These are phyloP conservation scores for Lateolabrax maculatus DNA, from an alignment of 2,797 vertebrate genomes.

Conservation along the genomic window DNA sequence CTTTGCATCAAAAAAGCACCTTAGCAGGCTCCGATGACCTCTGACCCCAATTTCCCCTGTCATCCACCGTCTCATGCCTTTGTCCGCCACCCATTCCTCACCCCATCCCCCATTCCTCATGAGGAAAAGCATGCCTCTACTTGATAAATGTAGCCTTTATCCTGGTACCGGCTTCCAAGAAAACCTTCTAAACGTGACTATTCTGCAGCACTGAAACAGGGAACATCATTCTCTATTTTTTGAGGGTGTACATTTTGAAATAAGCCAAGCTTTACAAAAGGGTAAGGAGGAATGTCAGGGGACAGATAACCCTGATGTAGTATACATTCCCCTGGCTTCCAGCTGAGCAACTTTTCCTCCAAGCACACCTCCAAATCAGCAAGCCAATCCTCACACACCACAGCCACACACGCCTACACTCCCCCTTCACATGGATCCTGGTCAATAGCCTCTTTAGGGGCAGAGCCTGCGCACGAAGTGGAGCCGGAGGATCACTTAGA, in stretches of 20 bases:
- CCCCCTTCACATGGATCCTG: conserved; percentile 36
- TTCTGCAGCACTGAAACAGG: not conserved
- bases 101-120: conserved; percentile 33
- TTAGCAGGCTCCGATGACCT: conserved; percentile 19
- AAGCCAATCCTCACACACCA: conserved; percentile 71
- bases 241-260: too few species aligned
- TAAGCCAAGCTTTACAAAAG: not conserved
- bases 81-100: conserved; percentile 22
- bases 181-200: not conserved
- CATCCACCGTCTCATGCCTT: conserved; percentile 27
- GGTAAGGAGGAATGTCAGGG: fast-evolving
- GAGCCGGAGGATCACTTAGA: conserved; percentile 8
- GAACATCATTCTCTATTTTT: not conserved
- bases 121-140: not conserved
- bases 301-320: not conserved
- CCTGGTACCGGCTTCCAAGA: not conserved
- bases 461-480: conserved; percentile 52
- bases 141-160: not conserved
- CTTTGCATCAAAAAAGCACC: conserved; percentile 5
- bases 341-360: conserved; percentile 29
- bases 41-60: not conserved
- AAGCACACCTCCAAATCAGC: conserved; percentile 57
- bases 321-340: not conserved
- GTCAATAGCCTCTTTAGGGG: conserved; percentile 38
- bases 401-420: conserved; percentile 28